These are phyloP conservation scores for Aleiodes alternator DNA, from an alignment of 2,888 invertebrate species.

Conservation along the genomic window DNA sequence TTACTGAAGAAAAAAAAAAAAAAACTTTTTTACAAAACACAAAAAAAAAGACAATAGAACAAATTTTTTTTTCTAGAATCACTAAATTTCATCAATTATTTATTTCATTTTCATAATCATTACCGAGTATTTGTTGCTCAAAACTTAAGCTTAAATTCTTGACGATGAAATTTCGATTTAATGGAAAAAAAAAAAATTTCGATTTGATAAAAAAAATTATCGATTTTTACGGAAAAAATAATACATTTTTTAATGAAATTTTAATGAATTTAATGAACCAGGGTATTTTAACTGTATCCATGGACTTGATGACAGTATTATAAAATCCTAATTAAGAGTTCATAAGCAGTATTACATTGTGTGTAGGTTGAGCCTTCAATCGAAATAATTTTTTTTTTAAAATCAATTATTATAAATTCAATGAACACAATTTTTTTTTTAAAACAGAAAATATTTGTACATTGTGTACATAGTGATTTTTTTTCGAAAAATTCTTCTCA, in stretches of 20 bases:
- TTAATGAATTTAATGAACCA: conserved; percentile 20
- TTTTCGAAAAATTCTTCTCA: conserved; percentile 2
- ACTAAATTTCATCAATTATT: conserved; percentile 56
- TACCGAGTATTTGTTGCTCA: conserved; percentile 44
- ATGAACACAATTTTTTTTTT: not conserved
- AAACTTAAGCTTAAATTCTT: conserved; percentile 4
- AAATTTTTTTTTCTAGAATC: conserved; percentile 26
- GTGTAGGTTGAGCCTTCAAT: conserved; percentile 15
- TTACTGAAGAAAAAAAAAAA: too few relatives aligned
- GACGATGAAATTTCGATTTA: too few relatives aligned
- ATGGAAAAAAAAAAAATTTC: too few relatives aligned
- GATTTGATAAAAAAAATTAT: too few relatives aligned
- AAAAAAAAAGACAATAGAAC: not conserved
- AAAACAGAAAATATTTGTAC: conserved; percentile 16
- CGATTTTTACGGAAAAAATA: too few relatives aligned
- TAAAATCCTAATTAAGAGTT: conserved; percentile 52
- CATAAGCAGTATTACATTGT: conserved; percentile 56
- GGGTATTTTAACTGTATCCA: conserved; percentile 48
- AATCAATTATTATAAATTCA: not conserved
- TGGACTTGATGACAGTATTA: conserved; percentile 71
- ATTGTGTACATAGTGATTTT: conserved; percentile 18
- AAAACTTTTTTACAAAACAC: not conserved
- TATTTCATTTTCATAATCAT: conserved; percentile 59
- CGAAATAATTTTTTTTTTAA: not conserved
- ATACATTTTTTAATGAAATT: not conserved